Evolutionary conservation across 2,797 vertebrate genomes (phyloP).

Genomic region (Acomys russatus): DNA sequence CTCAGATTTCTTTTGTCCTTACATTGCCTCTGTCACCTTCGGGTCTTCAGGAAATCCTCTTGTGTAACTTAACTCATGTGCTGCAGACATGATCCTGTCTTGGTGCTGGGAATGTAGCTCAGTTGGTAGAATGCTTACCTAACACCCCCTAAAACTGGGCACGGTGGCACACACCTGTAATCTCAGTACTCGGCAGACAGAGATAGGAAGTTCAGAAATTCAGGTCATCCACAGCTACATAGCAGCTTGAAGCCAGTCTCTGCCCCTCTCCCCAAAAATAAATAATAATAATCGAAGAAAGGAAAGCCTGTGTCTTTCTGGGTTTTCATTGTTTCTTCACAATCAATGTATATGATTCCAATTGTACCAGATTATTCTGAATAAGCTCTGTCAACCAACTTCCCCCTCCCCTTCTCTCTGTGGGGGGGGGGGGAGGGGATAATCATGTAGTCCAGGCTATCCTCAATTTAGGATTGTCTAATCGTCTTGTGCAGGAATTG

Average conservation of each 20-base stretch:
- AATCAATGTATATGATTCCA: neutral
- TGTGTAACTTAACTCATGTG: neutral
- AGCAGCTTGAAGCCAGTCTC: neutral
- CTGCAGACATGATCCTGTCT: constrained; percentile 23
- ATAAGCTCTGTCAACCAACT: neutral
- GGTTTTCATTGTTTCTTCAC: neutral
- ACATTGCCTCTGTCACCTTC: neutral
- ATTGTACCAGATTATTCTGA: neutral
- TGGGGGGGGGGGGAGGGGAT: neutral
- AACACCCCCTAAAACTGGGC: neutral
- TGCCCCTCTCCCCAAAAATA: too few relatives aligned
- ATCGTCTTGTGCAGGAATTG: neutral
- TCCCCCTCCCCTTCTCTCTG: constrained; percentile 8
- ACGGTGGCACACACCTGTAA: neutral
- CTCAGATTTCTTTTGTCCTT: neutral
- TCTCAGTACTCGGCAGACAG: neutral
- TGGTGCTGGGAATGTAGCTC: neutral
- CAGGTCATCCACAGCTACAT: neutral
- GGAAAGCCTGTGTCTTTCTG: neutral
- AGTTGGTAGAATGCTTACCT: neutral
- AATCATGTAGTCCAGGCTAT: neutral
- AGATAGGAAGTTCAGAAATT: neutral
- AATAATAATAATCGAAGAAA: neutral
- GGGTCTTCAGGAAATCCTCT: constrained; percentile 45
- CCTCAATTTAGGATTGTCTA: neutral